Percentiles rank a stretch among this genome's conserved stretches.
Evolutionary conservation across 2,113 vertebrate genomes (phyloP).

Genomic region (Zootoca vivipara): DNA sequence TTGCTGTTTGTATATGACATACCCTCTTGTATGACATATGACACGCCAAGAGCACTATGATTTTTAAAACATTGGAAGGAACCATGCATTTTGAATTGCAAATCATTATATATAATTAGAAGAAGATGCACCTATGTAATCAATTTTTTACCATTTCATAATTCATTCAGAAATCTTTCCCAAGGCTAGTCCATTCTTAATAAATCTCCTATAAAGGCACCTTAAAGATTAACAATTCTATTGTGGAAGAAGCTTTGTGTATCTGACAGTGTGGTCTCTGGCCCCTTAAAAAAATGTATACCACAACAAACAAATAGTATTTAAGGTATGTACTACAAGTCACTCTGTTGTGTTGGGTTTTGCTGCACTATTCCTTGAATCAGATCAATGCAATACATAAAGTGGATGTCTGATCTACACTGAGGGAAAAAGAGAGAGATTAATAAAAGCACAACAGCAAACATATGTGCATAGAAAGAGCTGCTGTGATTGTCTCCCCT

Average conservation of each 20-base stretch:
- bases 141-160: too few relatives aligned
- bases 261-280: background rate
- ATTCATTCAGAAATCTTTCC: too few relatives aligned
- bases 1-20: background rate
- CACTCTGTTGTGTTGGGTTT: background rate
- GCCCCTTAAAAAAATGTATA: background rate
- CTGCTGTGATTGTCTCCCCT: background rate
- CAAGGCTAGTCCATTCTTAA: too few relatives aligned
- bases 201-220: background rate
- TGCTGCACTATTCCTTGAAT: background rate
- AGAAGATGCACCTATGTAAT: background rate
- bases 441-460: background rate
- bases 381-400: background rate
- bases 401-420: background rate
- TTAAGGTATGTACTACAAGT: background rate
- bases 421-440: background rate
- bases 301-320: background rate
- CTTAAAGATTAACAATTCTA: background rate
- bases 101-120: background rate
- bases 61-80: conserved; percentile 21
- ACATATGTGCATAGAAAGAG: background rate
- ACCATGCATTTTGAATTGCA: background rate
- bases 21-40: background rate
- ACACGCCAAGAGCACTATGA: background rate
- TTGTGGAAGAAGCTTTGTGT: background rate